phyloP scores from a whole-genome alignment of 2,797 vertebrate genomes.

The Lemur catta region DNA sequence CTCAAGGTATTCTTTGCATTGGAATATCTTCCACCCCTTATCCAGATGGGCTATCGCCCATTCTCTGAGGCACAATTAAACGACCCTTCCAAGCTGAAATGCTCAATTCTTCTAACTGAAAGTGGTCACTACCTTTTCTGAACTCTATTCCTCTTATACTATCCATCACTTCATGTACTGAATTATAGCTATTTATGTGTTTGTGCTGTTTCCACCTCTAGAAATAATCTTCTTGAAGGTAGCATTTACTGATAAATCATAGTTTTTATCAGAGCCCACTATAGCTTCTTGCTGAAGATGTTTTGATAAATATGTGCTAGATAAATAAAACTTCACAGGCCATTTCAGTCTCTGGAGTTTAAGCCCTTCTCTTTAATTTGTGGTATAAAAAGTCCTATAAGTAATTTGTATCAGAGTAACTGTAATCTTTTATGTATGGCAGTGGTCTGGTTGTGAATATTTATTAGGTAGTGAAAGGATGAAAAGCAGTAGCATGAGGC shows the following conservation, averaged over 20 bases:
- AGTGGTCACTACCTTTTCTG: neutral
- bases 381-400: neutral
- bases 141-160: neutral
- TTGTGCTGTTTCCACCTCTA: neutral
- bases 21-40: neutral
- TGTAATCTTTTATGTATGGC: neutral
- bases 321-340: neutral
- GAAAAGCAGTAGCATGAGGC: neutral
- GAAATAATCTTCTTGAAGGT: constrained; percentile 8
- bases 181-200: neutral
- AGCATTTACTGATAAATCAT: constrained; percentile 31
- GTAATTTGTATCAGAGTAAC: neutral
- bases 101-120: neutral
- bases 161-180: neutral
- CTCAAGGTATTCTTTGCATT: neutral
- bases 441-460: neutral
- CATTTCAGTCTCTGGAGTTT: neutral
- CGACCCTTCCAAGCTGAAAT: neutral
- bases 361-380: neutral
- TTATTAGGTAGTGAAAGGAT: neutral
- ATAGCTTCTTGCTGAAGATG: neutral
- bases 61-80: neutral
- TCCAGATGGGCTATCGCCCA: neutral
- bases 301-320: neutral
- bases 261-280: neutral